These are phyloP conservation scores for Lophius piscatorius DNA, from an alignment of 2,113 vertebrate genomes.

Conservation along the genomic window DNA sequence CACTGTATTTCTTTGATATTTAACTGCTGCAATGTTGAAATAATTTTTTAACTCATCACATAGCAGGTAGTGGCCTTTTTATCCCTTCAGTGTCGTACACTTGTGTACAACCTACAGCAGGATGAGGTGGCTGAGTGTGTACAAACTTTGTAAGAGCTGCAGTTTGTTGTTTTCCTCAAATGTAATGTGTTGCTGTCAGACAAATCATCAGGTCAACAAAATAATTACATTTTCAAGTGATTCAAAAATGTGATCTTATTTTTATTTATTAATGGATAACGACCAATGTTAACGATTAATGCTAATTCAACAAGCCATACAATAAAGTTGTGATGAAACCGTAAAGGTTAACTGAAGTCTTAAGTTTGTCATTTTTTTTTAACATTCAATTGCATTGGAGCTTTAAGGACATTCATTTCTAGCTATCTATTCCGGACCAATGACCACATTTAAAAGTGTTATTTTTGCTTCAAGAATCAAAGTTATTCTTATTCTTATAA, in stretches of 20 bases:
- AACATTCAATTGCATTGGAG: conserved; percentile 2
- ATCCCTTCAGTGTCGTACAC: conserved; percentile 20
- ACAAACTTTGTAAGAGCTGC: conserved; percentile 54
- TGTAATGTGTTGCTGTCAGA: conserved; percentile 31
- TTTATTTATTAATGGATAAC: conserved; percentile 56
- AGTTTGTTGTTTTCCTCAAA: conserved; percentile 27
- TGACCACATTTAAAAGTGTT: too few relatives aligned
- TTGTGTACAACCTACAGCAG: conserved; percentile 20
- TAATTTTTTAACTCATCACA: conserved; percentile 35
- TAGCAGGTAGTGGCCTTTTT: conserved; percentile 6
- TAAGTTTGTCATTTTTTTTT: conserved; percentile 62
- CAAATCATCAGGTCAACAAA: not conserved
- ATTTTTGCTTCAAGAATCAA: too few relatives aligned
- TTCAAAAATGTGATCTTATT: conserved; percentile 50
- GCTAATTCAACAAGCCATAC: conserved; percentile 39
- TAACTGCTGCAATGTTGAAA: conserved; percentile 37
- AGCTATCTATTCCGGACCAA: not conserved
- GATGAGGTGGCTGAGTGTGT: conserved; percentile 24
- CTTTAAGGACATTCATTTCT: not conserved
- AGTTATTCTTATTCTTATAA: too few relatives aligned
- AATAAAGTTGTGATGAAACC: conserved; percentile 76
- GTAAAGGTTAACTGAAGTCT: conserved; percentile 62
- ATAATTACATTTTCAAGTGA: not conserved
- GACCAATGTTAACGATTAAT: conserved; percentile 57
- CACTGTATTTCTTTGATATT: conserved; percentile 26